A percentile compares a stretch with the other conserved stretches of the same genome.
Evolutionary conservation across 92 coral and sea anemone genomes (phyloP).

Genomic region (Scolanthus callimorphus): DNA sequence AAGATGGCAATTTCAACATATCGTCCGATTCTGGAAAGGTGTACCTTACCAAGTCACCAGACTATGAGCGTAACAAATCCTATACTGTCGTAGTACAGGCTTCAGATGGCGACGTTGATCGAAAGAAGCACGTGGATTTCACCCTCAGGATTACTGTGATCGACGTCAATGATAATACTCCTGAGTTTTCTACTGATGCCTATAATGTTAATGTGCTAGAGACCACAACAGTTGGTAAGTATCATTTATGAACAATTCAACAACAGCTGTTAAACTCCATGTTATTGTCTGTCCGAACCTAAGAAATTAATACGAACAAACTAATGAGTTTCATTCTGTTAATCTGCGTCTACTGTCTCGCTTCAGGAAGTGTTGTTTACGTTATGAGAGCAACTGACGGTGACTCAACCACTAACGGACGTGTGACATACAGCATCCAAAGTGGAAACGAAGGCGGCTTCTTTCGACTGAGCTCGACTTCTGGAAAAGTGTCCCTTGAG

Average conservation of each 20-base stretch:
- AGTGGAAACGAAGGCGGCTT: slow-evolving; percentile 51
- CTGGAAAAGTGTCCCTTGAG: slow-evolving; percentile 39
- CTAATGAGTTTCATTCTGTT: too few species aligned
- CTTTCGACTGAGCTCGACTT: slow-evolving; percentile 38
- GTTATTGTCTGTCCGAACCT: too few species aligned
- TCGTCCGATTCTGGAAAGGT: slow-evolving; percentile 37
- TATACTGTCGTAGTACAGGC: slow-evolving; percentile 55
- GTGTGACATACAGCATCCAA: slow-evolving; percentile 43
- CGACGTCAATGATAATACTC: slow-evolving; percentile 67
- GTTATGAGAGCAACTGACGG: slow-evolving; percentile 62
- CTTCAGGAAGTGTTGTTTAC: slow-evolving; percentile 41
- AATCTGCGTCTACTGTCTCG: too few species aligned
- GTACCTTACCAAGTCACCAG: slow-evolving; percentile 23
- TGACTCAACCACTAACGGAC: slow-evolving; percentile 71
- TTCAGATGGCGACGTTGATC: slow-evolving; percentile 42
- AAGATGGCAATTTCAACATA: slow-evolving; percentile 34
- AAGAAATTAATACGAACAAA: too few species aligned
- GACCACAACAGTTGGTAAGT: slow-evolving; percentile 42
- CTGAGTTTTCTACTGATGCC: slow-evolving; percentile 17
- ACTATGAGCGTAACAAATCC: slow-evolving; percentile 41
- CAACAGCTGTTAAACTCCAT: background rate
- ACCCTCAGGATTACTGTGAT: slow-evolving; percentile 39
- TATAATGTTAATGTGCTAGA: slow-evolving; percentile 27
- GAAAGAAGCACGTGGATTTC: slow-evolving; percentile 35
- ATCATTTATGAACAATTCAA: background rate